phyloP scores from a whole-genome alignment of 1,140 invertebrate species.

The Protaetia brevitarsis region DNA sequence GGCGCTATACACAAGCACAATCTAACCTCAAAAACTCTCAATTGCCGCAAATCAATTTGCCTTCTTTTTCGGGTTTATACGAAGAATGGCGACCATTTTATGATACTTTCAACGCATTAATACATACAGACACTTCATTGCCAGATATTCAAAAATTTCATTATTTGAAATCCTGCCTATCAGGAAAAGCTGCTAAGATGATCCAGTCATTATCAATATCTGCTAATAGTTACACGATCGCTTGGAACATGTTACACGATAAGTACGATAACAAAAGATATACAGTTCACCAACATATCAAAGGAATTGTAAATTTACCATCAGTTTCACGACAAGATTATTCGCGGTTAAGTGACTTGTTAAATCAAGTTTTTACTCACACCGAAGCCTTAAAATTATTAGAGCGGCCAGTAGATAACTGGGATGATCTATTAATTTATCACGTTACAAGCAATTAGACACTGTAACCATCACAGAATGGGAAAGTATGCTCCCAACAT shows the following conservation, averaged over 20 bases:
- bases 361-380: neutral
- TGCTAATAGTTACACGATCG: conserved; percentile 24
- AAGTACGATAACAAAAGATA: conserved; percentile 27
- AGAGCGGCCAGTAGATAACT: neutral
- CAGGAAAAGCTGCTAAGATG: conserved; percentile 32
- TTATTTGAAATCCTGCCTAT: conserved; percentile 35
- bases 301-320: neutral
- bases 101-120: conserved; percentile 35
- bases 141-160: conserved; percentile 35
- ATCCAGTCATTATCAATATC: conserved; percentile 32
- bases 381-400: neutral
- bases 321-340: neutral
- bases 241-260: conserved; percentile 29
- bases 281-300: conserved; percentile 28
- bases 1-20: neutral
- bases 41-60: neutral
- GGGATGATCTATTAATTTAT: neutral
- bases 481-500: neutral
- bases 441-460: neutral
- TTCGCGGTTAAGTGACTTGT: neutral
- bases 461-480: neutral
- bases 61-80: neutral
- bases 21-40: neutral
- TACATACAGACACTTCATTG: conserved; percentile 31
- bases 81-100: conserved; percentile 17